Evolutionary conservation across 2,113 vertebrate genomes (phyloP).

Genomic region (Apodemus sylvaticus): DNA sequence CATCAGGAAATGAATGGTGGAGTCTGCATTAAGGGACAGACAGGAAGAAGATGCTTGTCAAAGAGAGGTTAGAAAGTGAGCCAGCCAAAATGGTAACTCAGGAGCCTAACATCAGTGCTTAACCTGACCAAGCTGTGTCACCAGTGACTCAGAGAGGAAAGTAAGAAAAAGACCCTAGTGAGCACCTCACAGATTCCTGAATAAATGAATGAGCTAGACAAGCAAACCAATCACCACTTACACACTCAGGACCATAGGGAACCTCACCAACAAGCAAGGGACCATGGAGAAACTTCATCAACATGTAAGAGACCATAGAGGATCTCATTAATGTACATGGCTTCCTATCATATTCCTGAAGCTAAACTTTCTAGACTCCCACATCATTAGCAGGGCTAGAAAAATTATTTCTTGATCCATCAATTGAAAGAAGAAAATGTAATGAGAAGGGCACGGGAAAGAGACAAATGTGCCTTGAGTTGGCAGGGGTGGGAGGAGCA

Average conservation of each 20-base stretch:
- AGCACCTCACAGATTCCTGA: background rate
- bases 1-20: background rate
- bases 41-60: background rate
- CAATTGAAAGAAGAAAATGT: background rate
- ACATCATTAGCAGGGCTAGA: background rate
- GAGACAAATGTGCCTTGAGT: background rate
- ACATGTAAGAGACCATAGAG: too few relatives aligned
- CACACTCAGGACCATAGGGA: accelerated
- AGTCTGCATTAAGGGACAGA: background rate
- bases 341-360: background rate
- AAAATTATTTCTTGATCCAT: background rate
- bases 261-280: background rate
- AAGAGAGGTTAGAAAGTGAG: background rate
- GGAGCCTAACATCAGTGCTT: background rate
- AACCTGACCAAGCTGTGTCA: background rate
- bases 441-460: background rate
- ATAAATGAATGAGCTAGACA: background rate
- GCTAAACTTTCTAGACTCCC: background rate
- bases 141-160: background rate
- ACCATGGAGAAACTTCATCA: too few relatives aligned
- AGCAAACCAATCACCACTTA: background rate
- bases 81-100: background rate
- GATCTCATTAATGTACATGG: too few relatives aligned
- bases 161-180: background rate
- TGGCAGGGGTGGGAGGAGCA: too few relatives aligned